phyloP scores from a whole-genome alignment of 2,113 vertebrate species.

The Anhinga rufa region DNA sequence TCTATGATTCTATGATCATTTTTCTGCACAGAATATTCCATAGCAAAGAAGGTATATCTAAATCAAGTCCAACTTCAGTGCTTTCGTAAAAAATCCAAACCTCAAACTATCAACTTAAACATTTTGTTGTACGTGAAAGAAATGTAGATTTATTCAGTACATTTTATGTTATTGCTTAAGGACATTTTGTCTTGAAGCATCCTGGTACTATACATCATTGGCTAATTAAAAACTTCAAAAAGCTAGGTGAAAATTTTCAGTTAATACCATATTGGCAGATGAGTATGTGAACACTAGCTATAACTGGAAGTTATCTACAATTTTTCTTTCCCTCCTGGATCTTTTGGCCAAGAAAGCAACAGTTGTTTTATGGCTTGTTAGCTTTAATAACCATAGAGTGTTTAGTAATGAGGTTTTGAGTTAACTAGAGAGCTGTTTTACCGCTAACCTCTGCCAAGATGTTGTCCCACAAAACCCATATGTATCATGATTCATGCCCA shows the following conservation, averaged over 20 bases:
- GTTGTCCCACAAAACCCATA: constrained; percentile 4
- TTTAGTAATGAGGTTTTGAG: neutral
- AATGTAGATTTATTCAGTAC: neutral
- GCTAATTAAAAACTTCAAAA: neutral
- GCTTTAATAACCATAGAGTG: neutral
- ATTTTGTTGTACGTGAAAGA: neutral
- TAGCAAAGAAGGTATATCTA: neutral
- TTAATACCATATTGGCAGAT: neutral
- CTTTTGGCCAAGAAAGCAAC: neutral
- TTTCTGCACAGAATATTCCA: neutral
- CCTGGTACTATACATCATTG: neutral
- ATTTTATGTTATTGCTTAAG: neutral
- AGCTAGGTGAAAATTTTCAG: neutral
- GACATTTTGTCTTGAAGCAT: neutral
- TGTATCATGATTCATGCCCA: neutral
- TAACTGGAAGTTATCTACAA: neutral
- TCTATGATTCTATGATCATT: neutral
- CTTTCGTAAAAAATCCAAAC: neutral
- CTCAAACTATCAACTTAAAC: neutral
- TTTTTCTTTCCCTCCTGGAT: neutral
- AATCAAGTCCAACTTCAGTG: neutral
- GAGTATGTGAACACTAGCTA: neutral
- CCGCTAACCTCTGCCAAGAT: neutral
- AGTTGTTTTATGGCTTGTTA: constrained; percentile 2
- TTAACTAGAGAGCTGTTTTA: neutral